A percentile compares a stretch with the other conserved stretches of the same genome.
These are phyloP conservation scores for Caerostris darwini DNA, from an alignment of 1,140 invertebrate species.

Conservation along the genomic window DNA sequence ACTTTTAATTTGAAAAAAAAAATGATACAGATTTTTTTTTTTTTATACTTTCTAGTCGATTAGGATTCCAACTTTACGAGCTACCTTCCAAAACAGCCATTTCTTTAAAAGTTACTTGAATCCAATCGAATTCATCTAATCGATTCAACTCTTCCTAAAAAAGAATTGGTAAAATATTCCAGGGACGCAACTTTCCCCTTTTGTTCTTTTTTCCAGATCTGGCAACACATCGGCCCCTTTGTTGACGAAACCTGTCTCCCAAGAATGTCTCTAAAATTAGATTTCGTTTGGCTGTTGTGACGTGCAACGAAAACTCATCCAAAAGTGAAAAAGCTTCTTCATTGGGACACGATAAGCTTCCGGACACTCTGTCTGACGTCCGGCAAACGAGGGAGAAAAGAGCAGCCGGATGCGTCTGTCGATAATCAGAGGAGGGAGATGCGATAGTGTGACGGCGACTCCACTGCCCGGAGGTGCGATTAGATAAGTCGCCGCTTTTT, in stretches of 20 bases:
- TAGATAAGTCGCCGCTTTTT: background rate
- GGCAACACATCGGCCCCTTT: background rate
- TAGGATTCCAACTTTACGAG: too few species aligned
- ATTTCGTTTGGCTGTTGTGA: background rate
- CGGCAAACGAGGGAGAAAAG: too few species aligned
- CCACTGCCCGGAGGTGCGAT: background rate
- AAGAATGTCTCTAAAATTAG: background rate
- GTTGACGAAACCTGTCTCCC: background rate
- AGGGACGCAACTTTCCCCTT: background rate
- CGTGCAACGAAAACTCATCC: background rate
- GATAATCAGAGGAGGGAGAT: background rate
- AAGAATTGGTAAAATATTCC: too few species aligned
- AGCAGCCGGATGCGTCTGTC: background rate
- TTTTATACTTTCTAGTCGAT: too few species aligned
- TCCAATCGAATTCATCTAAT: too few species aligned
- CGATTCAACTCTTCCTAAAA: too few species aligned
- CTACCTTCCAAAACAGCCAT: too few species aligned
- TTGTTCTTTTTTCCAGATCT: background rate
- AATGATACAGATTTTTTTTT: too few species aligned
- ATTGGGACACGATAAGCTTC: background rate
- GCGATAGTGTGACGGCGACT: background rate
- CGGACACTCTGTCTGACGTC: too few species aligned
- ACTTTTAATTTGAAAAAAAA: too few species aligned
- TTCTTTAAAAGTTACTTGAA: too few species aligned
- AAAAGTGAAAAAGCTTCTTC: background rate